Conservation (phyloP, 2,113 vertebrate genomes). For the Amia ocellicauda region DNA sequence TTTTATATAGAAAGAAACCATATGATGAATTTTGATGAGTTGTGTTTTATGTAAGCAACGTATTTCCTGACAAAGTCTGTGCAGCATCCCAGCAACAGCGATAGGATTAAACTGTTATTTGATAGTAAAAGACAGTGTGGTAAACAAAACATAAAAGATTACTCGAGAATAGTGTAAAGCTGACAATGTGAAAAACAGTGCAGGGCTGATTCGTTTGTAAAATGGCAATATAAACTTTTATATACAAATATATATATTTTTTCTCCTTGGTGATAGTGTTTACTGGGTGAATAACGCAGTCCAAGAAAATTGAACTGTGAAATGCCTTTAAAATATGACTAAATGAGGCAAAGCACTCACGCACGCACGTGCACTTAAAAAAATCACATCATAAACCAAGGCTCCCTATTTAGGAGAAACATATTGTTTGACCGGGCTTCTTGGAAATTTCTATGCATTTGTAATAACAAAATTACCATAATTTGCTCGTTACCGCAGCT, state of each 20-base stretch:
- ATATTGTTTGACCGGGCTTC: slow-evolving; percentile 68
- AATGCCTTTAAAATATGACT: background rate
- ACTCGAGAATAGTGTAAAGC: too few relatives aligned
- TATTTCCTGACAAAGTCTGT: too few relatives aligned
- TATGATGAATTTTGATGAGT: too few relatives aligned
- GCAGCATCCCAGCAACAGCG: too few relatives aligned
- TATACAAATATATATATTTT: background rate
- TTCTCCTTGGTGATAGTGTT: background rate
- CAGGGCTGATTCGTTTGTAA: background rate
- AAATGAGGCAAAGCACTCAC: background rate
- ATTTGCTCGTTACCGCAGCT: slow-evolving; percentile 79
- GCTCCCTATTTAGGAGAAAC: slow-evolving; percentile 45
- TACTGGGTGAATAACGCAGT: background rate
- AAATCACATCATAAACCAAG: background rate
- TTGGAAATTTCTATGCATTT: slow-evolving; percentile 82
- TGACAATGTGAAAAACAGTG: too few relatives aligned
- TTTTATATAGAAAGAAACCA: too few relatives aligned
- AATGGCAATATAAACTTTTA: background rate
- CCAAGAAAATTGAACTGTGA: background rate
- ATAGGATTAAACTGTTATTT: too few relatives aligned
- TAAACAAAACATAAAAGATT: too few relatives aligned
- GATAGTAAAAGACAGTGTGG: too few relatives aligned
- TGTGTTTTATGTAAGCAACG: too few relatives aligned
- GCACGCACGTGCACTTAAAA: background rate
- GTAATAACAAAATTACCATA: slow-evolving; percentile 86